Evolutionary conservation across 2,888 invertebrate genomes (phyloP), one percentile per base, ranked within the genome.

Genomic region (Morpho achilles): DNA sequence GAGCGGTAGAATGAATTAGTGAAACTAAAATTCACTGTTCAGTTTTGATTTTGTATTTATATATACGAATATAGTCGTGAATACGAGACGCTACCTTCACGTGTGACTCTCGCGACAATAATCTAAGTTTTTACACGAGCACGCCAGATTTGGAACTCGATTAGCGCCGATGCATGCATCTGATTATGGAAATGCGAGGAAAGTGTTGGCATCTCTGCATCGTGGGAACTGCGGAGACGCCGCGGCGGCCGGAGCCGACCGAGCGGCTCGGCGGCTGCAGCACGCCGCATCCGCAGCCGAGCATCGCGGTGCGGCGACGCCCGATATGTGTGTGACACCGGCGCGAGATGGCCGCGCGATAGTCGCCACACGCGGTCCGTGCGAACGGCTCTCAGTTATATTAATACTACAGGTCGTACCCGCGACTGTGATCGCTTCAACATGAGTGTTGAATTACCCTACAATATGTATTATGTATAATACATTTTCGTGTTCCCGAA

Each of bases 171-270:
- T 50, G 59, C 53, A 52, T 50, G 62, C 58, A 60, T 63, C 63
- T 58, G 63, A 63, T 63, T 63, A 60, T 57, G 60, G 32, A 43
- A 10, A 62, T 53, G 53, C 45, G 58, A 53, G 58, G 50, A 60
- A 47, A 59, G 58, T 53, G 47, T 44, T 51, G 48, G 49, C 53
- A 46, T 63, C 62, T 56, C 51, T 16, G 16, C 46, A 45, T 45
- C 59, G 64, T 64, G 64, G 63, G 64, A 64, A 59, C 58, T 58
- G 56, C 57, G 64, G 54, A 59, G 64, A 62, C 62, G 64, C 42
- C 8, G 43, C n/a, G n/a, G 8, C 43, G n/a, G 8, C 43, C n/a
- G 43, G 43, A 16, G 1, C 16, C 16, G 16, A 16, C 16, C 16
- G 16, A 16, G 16, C 16, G 43, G 8, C 8, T n/a, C 8, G 43